Evolutionary conservation across 2,888 invertebrate species (phyloP).

Genomic region (Chaetoderma sp.): DNA sequence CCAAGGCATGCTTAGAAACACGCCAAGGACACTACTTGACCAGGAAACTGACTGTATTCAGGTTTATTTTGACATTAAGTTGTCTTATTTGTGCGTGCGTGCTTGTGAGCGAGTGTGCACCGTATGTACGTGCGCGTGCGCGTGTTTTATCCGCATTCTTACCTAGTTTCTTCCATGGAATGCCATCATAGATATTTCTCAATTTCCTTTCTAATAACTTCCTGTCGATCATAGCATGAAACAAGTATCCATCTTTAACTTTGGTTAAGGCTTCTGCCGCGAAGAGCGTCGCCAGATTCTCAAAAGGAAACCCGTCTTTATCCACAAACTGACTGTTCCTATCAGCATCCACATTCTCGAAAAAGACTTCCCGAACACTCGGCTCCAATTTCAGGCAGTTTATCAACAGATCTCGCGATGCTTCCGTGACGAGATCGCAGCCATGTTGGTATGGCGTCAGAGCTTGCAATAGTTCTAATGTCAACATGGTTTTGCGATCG

Average conservation of each 20-base stretch:
- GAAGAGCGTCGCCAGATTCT: conserved; percentile 50
- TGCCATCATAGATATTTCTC: conserved; percentile 52
- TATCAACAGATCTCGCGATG: conserved; percentile 55
- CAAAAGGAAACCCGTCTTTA: conserved; percentile 52
- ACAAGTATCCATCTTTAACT: conserved; percentile 52
- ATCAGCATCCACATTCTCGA: conserved; percentile 48
- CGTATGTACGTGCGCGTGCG: too few species aligned
- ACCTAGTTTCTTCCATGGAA: conserved; percentile 67
- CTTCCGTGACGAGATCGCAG: conserved; percentile 52
- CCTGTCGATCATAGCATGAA: conserved; percentile 54
- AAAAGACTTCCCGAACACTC: conserved; percentile 56
- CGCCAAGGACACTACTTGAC: too few species aligned
- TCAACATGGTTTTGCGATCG: too few species aligned
- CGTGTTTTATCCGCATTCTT: too few species aligned
- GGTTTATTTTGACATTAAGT: too few species aligned
- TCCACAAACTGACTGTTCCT: conserved; percentile 38
- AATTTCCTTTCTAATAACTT: conserved; percentile 46
- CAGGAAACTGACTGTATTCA: too few species aligned
- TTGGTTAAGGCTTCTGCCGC: conserved; percentile 55
- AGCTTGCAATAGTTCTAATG: conserved; percentile 49
- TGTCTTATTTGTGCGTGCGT: too few species aligned
- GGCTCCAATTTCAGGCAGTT: conserved; percentile 53
- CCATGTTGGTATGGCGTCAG: conserved; percentile 53
- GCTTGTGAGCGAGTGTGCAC: too few species aligned
- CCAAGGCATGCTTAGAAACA: too few species aligned